Percentiles rank a stretch among this genome's conserved stretches.
These are phyloP conservation scores for Eupithecia insigniata DNA, from an alignment of 2,888 invertebrate genomes.

Conservation along the genomic window DNA sequence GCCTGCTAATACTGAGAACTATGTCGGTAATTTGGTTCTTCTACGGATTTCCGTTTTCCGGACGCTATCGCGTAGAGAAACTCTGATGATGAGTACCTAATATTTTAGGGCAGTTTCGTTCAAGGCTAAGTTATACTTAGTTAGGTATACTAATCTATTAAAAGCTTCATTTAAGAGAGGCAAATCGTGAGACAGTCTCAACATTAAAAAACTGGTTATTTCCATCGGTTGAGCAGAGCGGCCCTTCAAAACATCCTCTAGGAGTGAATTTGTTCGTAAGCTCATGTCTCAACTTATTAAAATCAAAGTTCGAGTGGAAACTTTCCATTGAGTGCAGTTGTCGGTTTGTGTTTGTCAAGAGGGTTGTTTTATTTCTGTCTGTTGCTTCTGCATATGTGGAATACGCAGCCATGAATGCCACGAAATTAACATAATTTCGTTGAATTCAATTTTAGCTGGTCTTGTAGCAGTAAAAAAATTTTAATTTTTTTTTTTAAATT, in stretches of 20 bases:
- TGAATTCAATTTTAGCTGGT: background rate
- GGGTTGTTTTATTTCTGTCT: background rate
- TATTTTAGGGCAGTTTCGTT: background rate
- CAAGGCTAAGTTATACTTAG: background rate
- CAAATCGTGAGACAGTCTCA: constrained; percentile 49
- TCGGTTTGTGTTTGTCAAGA: constrained; percentile 16
- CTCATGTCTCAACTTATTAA: constrained; percentile 33
- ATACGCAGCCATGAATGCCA: background rate
- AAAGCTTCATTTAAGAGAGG: constrained; percentile 35
- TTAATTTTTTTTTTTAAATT: too few relatives aligned
- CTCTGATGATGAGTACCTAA: too few relatives aligned
- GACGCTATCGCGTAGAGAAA: too few relatives aligned
- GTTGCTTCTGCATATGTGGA: background rate
- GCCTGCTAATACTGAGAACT: too few relatives aligned
- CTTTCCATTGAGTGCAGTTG: constrained; percentile 12
- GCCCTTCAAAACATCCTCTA: constrained; percentile 68
- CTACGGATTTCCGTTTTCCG: too few relatives aligned
- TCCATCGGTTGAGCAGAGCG: constrained; percentile 64
- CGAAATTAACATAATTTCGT: background rate
- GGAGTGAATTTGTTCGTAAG: constrained; percentile 63
- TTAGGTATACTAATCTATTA: background rate
- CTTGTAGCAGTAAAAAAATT: too few relatives aligned
- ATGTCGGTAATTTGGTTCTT: too few relatives aligned
- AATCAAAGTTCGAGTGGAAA: constrained; percentile 26
- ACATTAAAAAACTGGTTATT: constrained; percentile 73